Evolutionary conservation across 2,113 vertebrate genomes (phyloP).

Genomic region (Eulacestoma nigropectus): DNA sequence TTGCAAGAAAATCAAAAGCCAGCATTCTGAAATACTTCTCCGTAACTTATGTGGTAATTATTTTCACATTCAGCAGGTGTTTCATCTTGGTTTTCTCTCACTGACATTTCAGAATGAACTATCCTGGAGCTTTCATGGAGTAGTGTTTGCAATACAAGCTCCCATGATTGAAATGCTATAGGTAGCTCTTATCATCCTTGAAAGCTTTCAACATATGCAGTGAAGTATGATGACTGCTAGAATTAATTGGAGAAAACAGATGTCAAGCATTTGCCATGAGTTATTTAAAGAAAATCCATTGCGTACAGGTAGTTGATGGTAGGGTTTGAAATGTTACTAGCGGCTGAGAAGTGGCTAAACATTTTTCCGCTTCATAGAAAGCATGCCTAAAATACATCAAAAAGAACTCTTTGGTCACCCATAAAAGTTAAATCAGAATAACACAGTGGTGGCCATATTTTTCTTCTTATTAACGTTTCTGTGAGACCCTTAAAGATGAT

Average conservation of each 20-base stretch:
- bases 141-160: slow-evolving; percentile 6
- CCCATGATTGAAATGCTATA: slow-evolving; percentile 50
- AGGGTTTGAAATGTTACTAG: slow-evolving; percentile 2
- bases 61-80: slow-evolving; percentile 1
- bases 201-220: slow-evolving; percentile 57
- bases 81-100: not conserved
- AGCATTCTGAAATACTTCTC: not conserved
- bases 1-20: not conserved
- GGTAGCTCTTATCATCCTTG: slow-evolving; percentile 53
- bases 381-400: not conserved
- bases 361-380: not conserved
- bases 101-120: slow-evolving; percentile 23
- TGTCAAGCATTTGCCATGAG: slow-evolving; percentile 51
- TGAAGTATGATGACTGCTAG: slow-evolving; percentile 61
- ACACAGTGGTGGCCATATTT: not conserved
- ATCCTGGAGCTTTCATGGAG: not conserved
- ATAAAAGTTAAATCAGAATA: not conserved
- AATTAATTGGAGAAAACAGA: slow-evolving; percentile 67
- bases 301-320: slow-evolving; percentile 1
- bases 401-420: not conserved
- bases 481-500: slow-evolving; percentile 8
- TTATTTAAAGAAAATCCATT: slow-evolving; percentile 58
- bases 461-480: not conserved
- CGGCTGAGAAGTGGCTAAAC: not conserved
- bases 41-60: not conserved